phyloP scores from a whole-genome alignment of 2,113 vertebrate genomes.

The Heloderma charlesbogerti region DNA sequence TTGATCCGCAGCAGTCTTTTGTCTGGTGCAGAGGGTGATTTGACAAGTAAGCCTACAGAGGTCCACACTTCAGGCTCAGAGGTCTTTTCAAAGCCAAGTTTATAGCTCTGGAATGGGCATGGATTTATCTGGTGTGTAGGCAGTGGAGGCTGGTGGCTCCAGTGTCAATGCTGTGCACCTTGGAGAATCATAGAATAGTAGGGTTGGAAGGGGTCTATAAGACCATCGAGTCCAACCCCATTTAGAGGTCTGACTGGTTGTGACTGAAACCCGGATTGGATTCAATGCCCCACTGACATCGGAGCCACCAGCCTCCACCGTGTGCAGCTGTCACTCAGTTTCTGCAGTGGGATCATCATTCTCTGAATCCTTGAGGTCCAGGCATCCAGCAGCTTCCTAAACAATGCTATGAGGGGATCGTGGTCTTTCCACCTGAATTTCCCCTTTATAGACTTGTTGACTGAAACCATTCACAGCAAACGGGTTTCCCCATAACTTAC shows the following conservation, averaged over 20 bases:
- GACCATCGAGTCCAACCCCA: no score
- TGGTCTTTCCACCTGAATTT: not conserved
- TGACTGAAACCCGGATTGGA: no score
- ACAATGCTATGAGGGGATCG: not conserved
- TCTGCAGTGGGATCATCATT: not conserved
- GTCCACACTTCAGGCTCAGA: conserved; percentile 1
- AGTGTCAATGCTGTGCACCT: no score
- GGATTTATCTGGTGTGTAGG: not conserved
- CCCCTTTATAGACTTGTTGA: not conserved
- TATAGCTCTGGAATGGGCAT: conserved; percentile 1
- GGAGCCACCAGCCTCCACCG: no score
- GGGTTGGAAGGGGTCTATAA: no score
- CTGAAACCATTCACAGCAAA: not conserved
- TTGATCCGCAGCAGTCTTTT: conserved; percentile 13
- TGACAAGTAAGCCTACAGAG: conserved; percentile 29
- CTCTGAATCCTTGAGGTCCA: not conserved
- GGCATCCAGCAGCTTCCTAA: not conserved
- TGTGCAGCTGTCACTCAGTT: not conserved
- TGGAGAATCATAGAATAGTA: no score
- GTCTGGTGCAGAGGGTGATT: conserved; percentile 4
- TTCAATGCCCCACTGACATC: no score
- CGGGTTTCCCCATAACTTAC: not conserved
- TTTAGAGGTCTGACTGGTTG: no score
- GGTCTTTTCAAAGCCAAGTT: conserved; percentile 9
- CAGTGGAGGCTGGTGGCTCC: no score